Percentiles rank a stretch among this genome's conserved stretches.
These are phyloP conservation scores for Anabacerthia variegaticeps DNA, from an alignment of 2,797 vertebrate species.

Conservation along the genomic window DNA sequence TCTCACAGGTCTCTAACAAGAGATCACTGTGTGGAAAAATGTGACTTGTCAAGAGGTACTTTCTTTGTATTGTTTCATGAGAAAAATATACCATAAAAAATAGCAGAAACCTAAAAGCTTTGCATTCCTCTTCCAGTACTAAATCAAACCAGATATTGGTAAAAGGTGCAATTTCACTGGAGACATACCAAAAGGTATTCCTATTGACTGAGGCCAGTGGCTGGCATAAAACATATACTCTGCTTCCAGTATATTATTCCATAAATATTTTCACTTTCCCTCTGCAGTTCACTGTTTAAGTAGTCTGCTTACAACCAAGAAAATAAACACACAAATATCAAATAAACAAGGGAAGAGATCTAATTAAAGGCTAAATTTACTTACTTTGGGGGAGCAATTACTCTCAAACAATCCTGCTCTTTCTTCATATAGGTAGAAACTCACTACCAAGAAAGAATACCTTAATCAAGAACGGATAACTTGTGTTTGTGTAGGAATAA, in stretches of 20 bases:
- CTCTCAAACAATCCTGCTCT: background rate
- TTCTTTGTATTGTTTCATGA: constrained; percentile 66
- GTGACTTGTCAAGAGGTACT: constrained; percentile 74
- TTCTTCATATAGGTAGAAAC: background rate
- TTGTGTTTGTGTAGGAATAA: background rate
- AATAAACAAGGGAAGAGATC: background rate
- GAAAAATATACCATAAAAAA: constrained; percentile 68
- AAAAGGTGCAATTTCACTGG: constrained; percentile 60
- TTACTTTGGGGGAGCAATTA: background rate
- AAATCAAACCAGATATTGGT: constrained; percentile 77
- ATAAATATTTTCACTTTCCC: background rate
- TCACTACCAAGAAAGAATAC: background rate
- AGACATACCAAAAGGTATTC: constrained; percentile 56
- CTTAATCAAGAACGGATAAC: background rate
- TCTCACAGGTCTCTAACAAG: constrained; percentile 74
- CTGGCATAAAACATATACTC: constrained; percentile 14
- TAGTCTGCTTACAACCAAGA: background rate
- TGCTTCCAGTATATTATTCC: background rate
- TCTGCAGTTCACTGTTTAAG: background rate
- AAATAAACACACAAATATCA: constrained; percentile 20
- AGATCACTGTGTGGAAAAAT: constrained; percentile 75
- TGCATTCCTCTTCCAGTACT: constrained; percentile 66
- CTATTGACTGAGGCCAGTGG: constrained; percentile 30
- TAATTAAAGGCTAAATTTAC: background rate
- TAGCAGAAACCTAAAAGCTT: constrained; percentile 45